Evolutionary conservation across 1,140 invertebrate genomes (phyloP), one percentile per base, ranked within the genome.

Genomic region (Ephestia elutella): DNA sequence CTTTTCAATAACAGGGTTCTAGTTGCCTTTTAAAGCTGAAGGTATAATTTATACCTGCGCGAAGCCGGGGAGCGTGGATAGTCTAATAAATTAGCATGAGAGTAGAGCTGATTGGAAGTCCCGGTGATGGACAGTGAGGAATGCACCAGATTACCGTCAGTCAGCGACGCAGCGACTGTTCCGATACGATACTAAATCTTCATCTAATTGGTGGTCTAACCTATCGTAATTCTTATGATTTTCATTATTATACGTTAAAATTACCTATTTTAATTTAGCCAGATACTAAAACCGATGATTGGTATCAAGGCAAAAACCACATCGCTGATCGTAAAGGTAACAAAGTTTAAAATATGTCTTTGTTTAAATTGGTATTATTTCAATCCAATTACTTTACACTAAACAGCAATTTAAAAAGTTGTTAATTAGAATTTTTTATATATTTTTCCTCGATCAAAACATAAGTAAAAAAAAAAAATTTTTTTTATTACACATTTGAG

Each of bases 51-150:
- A 44, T 44, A 17, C 38, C 38, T 17, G 15, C 7, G 38, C 38
- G 13, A 44, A 15, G 38, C 13, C 38, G 13, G 15, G 15, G 4
- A 17, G 38, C 5, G 38, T 15, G 15, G 38, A n/a, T 44, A 44
- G 38, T 44, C 38, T 17, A 44, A 15, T 44, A 44, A 44, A 44
- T 44, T 44, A 44, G 38, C 38, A 44, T 44, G 38, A 44, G 38
- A 44, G 38, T 10, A 15, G 50, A 11, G 50, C 19, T 53, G 50
- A 53, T 53, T 53, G 50, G 17, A 53, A 25, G 20, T 44, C 38
- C 32, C 21, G 18, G 18, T 25, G 50, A 20, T 25, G 10, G 50
- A 53, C 50, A 53, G 20, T 53, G 50, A 53, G 19, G 50, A 25
- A 53, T 53, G 50, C 11, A 53, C 50, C 10, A 53, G 21, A 17